Evolutionary conservation across 1,140 invertebrate genomes (phyloP), one percentile per base, ranked within the genome.

Genomic region (Aphelinus certus): DNA sequence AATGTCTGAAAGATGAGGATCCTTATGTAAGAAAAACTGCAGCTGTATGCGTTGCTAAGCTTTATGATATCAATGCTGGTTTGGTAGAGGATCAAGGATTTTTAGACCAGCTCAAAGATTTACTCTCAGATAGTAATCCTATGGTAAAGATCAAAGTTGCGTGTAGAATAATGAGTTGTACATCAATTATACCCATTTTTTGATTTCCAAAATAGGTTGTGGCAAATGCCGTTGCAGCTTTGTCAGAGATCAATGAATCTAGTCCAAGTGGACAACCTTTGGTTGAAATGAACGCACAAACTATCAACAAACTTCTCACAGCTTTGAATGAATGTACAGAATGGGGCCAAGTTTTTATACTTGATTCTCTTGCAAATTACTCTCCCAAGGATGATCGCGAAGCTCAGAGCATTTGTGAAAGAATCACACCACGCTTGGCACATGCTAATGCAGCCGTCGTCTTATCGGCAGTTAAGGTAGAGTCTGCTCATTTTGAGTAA

Each of bases 381-480:
- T 94, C 93, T 42, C 98, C 98, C 0, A 95, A 97, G 82, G 98
- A 99, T 88, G 97, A 99, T 82, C 91, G 97, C 64, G 98, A 99
- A 88, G 98, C 98, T n/a, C 97, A 99, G 88, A 98, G 97, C 79
- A 98, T 99, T 79, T 99, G 97, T 87, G 98, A 99, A 89, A 90
- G 98, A 77, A 99, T 99, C 75, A 99, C 97, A 9, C 98, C 98
- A 3, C 90, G 98, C 51, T 89, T 99, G 73, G 98, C 98, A 46
- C 98, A 99, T 90, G 98, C 98, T 3, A 99, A 99, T 89, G 98
- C 98, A 57, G 98, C 98, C 56, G 98, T 99, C n/a, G 98, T 99
- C 1, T 89, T 99, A 0, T 99, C 97, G 51, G 97, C 98, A 78
- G 97, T 99, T 2, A 99, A 99, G 91, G 96, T 95, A 76, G 26